Evolutionary conservation across 2,113 vertebrate genomes (phyloP).

Genomic region (Caranx ignobilis): DNA sequence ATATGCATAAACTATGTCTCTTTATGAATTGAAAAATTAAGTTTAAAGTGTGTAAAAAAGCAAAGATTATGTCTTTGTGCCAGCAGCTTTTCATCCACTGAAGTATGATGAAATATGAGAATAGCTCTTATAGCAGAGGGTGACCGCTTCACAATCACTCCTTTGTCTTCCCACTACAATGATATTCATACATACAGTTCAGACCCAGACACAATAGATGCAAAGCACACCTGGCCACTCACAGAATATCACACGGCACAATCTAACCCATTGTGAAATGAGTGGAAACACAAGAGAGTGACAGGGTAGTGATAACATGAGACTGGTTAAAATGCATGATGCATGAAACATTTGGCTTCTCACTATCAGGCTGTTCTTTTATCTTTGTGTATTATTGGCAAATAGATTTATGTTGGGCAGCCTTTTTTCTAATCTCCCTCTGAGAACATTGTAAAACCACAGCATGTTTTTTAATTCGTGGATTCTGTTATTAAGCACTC

Average conservation of each 20-base stretch:
- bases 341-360: not conserved
- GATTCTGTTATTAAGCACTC: not conserved
- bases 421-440: conserved; percentile 6
- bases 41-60: not conserved
- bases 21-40: conserved; percentile 28
- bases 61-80: not conserved
- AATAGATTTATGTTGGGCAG: not conserved
- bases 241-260: conserved; percentile 20
- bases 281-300: conserved; percentile 15
- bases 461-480: not conserved
- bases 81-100: conserved; percentile 4
- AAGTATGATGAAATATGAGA: conserved; percentile 30
- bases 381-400: not conserved
- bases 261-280: conserved; percentile 38
- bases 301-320: not conserved
- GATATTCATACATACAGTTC: conserved; percentile 53
- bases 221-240: conserved; percentile 38
- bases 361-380: not conserved
- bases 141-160: conserved; percentile 27
- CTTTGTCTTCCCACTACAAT: conserved; percentile 48
- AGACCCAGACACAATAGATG: conserved; percentile 38
- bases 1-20: conserved; percentile 35
- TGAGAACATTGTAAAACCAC: not conserved
- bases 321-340: not conserved
- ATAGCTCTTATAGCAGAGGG: conserved; percentile 5